These are phyloP conservation scores for Pteropus rufus DNA, from an alignment of 2,797 vertebrate species.

Conservation along the genomic window DNA sequence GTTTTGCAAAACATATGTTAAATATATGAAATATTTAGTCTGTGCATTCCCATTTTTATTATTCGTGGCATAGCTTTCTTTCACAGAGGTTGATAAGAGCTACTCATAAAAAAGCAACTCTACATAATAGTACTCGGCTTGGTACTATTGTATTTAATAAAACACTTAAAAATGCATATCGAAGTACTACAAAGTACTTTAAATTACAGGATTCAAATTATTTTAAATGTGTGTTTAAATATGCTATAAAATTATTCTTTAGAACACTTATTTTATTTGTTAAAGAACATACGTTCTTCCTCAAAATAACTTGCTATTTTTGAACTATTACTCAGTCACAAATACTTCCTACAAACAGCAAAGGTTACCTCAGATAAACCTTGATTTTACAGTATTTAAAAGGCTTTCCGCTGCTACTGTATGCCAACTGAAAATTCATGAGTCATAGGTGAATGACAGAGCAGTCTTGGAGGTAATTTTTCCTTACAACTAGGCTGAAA, in stretches of 20 bases:
- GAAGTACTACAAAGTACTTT: constrained; percentile 5
- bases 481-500: constrained; percentile 16
- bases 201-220: constrained; percentile 45
- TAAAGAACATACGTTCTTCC: constrained; percentile 84
- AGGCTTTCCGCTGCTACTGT: constrained; percentile 24
- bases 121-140: neutral
- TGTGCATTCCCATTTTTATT: neutral
- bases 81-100: constrained; percentile 22
- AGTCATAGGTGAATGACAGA: constrained; percentile 57
- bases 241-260: constrained; percentile 77
- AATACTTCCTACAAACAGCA: constrained; percentile 80
- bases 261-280: constrained; percentile 81
- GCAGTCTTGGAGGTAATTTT: neutral
- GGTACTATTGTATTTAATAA: constrained; percentile 8
- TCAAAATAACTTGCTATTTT: constrained; percentile 86
- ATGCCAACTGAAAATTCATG: constrained; percentile 58
- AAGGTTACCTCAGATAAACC: constrained; percentile 84
- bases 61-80: constrained; percentile 3
- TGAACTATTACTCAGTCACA: constrained; percentile 81
- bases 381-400: constrained; percentile 68
- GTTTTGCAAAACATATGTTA: neutral
- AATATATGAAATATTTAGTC: constrained; percentile 3
- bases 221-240: constrained; percentile 67
- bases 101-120: constrained; percentile 36
- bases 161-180: constrained; percentile 37